Percentiles rank a stretch among this genome's conserved stretches.
Evolutionary conservation across 2,797 vertebrate genomes (phyloP).

Genomic region (Pseudotriccus pelzelni): DNA sequence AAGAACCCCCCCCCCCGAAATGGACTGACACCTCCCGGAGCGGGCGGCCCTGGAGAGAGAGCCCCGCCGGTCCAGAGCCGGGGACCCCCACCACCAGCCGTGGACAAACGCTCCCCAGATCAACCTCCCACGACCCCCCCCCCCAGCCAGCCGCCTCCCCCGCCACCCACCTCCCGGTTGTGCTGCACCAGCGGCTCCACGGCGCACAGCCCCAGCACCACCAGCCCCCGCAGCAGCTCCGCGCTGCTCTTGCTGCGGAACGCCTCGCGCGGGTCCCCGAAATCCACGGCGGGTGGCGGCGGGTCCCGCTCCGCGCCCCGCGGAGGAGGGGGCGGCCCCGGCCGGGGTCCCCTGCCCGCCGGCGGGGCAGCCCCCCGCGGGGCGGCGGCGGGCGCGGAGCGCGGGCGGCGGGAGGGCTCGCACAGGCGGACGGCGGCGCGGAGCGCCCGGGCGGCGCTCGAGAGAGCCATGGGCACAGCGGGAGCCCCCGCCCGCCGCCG

Average conservation of each 20-base stretch:
- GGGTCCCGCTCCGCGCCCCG: not conserved
- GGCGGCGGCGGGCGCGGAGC: not conserved
- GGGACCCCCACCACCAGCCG: too few species aligned
- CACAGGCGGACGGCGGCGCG: not conserved
- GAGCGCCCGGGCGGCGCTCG: fast-evolving
- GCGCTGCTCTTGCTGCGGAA: conserved; percentile 87
- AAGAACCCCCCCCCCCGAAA: not conserved
- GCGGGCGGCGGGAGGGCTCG: not conserved
- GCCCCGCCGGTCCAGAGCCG: not conserved
- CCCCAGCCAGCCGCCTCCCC: not conserved
- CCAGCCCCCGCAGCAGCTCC: conserved; percentile 83
- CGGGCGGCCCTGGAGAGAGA: not conserved
- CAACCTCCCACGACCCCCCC: too few species aligned
- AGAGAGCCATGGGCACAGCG: not conserved
- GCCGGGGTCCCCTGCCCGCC: not conserved
- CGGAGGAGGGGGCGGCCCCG: conserved; percentile 8
- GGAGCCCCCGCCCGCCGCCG: not conserved
- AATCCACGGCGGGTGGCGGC: conserved; percentile 77
- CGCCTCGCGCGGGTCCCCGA: conserved; percentile 85
- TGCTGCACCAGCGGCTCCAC: conserved; percentile 83
- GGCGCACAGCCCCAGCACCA: conserved; percentile 89
- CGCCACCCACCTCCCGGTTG: conserved; percentile 77
- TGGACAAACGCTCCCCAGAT: too few species aligned
- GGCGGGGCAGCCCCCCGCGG: not conserved
- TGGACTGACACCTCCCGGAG: not conserved